Evolutionary conservation across 2,797 vertebrate genomes (phyloP), one percentile per base, ranked within the genome.

Genomic region (Chrosomus eos): DNA sequence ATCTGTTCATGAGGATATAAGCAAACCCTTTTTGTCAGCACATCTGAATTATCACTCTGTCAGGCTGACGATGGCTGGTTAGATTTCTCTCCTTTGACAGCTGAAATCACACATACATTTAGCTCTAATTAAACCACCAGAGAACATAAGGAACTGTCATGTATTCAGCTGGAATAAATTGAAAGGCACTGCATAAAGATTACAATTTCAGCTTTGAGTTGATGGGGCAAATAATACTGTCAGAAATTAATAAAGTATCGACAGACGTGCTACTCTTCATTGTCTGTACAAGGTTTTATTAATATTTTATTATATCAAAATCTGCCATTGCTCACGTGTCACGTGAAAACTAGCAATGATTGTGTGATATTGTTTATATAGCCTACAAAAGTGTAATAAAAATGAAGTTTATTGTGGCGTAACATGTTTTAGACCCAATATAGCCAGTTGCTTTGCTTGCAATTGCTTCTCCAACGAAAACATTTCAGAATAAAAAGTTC

Each of bases 81-180:
- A 89, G 90, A 91, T 91, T 86, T 92, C 90, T 87, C 89, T 88
- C 88, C 18, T 64, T 85, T 92, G 93, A 93, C 94, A 93, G 90
- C 90, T 88, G 19, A 40, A 83, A 88, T 91, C 91, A 92, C 94
- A 94, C 93, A 92, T 77, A 72, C 33, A 64, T 76, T 90, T 89
- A 84, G 81, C 88, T 92, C 90, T 94, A 93, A 95, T 95, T 94
- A 94, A 92, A 92, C 91, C 90, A 93, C 91, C 90, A 90, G 92
- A 93, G 91, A 86, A 90, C 91, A 90, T 90, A 90, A 91, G 90
- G 90, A 89, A 87, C 88, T 81, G 86, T 85, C 87, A 91, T 90
- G 88, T 91, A 92, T 92, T 94, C 90, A 90, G 89, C 73, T 55
- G 89, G 89, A 92, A 92, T 92, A 91, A 91, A 90, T 87, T 36